phyloP scores from a whole-genome alignment of 2,113 vertebrate species.

The Polypterus bichir region DNA sequence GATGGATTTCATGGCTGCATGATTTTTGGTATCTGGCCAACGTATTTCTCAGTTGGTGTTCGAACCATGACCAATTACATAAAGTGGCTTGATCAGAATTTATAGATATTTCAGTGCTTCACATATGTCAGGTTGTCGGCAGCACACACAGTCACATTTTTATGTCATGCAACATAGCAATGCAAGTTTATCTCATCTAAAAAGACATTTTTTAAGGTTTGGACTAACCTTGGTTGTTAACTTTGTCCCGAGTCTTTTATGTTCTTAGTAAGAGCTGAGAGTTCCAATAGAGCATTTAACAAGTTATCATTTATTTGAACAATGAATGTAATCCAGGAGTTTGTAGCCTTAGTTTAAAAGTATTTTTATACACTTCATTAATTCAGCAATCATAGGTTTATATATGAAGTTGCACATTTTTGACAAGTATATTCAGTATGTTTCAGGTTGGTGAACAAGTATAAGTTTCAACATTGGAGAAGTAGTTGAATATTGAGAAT shows the following conservation, averaged over 20 bases:
- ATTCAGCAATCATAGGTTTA: no score
- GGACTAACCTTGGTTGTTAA: not conserved
- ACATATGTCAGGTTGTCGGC: not conserved
- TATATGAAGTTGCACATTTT: no score
- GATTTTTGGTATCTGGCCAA: conserved; percentile 71
- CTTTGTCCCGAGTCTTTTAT: not conserved
- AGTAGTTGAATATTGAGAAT: no score
- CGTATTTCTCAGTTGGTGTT: conserved; percentile 59
- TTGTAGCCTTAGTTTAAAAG: no score
- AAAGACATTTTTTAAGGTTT: not conserved
- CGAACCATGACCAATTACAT: conserved; percentile 70
- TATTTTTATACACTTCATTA: no score
- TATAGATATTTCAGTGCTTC: conserved; percentile 39
- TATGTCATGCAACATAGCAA: conserved; percentile 17
- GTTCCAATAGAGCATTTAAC: no score
- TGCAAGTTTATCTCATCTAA: conserved; percentile 4
- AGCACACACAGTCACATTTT: not conserved
- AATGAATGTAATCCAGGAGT: no score
- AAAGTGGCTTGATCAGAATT: conserved; percentile 74
- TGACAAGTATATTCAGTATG: no score
- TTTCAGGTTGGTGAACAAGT: no score
- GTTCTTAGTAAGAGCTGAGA: no score
- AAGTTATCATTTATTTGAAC: no score
- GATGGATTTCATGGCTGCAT: conserved; percentile 91
- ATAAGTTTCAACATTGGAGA: no score